These are phyloP conservation scores for Gavialis gangeticus DNA, from an alignment of 2,113 vertebrate species.

Conservation along the genomic window DNA sequence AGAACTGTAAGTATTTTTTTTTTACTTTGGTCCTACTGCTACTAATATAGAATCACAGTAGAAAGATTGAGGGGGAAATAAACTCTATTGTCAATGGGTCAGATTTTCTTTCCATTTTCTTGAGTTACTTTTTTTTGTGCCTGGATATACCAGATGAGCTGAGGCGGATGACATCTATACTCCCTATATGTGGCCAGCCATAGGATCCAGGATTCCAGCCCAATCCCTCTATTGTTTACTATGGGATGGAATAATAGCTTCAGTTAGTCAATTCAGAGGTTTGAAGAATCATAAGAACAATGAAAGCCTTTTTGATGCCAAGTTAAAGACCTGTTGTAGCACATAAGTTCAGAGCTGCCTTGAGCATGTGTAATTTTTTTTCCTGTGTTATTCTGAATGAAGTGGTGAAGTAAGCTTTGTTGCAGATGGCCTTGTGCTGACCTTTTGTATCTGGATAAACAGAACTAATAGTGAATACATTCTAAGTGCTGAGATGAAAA, in stretches of 20 bases:
- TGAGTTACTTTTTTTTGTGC: not conserved
- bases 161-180: not conserved
- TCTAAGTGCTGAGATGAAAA: not conserved
- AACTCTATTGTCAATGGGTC: not conserved
- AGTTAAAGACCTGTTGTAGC: not conserved
- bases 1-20: slow-evolving; percentile 89
- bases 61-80: not conserved
- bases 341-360: not conserved
- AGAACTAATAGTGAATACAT: not conserved
- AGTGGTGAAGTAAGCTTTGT: not conserved
- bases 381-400: not conserved
- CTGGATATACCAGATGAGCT: not conserved
- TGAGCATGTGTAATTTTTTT: not conserved
- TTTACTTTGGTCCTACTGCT: not conserved
- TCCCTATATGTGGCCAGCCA: not conserved
- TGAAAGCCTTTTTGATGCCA: not conserved
- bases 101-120: not conserved
- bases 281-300: not conserved
- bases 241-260: not conserved
- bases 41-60: not conserved
- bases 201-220: not conserved
- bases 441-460: not conserved
- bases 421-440: not conserved
- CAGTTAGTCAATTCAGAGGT: not conserved
- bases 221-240: accelerated